Evolutionary conservation across 2,888 invertebrate genomes (phyloP).

Genomic region (Harmothoe impar): DNA sequence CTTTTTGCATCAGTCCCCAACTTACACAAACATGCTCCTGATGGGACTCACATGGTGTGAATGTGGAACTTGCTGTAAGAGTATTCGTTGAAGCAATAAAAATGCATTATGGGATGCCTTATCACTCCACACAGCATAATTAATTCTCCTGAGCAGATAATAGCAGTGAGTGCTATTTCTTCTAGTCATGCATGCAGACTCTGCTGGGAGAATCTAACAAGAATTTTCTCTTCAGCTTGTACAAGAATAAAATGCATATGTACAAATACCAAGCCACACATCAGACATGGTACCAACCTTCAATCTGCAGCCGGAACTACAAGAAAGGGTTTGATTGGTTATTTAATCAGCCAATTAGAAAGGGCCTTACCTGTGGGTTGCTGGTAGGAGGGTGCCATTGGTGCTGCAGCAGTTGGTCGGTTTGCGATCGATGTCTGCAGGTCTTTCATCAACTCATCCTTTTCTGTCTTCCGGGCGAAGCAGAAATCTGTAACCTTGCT

Average conservation of each 20-base stretch:
- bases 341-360: background rate
- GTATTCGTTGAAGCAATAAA: too few relatives aligned
- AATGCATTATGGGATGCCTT: too few relatives aligned
- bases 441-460: slow-evolving; percentile 97
- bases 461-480: slow-evolving; percentile 99
- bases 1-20: too few relatives aligned
- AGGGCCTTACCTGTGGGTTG: slow-evolving; percentile 69
- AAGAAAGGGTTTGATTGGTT: background rate
- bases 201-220: too few relatives aligned
- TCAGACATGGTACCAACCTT: background rate
- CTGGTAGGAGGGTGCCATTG: slow-evolving; percentile 80
- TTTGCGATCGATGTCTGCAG: slow-evolving; percentile 90
- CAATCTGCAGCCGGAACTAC: background rate
- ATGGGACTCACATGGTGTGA: too few relatives aligned
- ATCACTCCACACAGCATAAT: too few relatives aligned
- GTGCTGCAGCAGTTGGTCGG: slow-evolving; percentile 79
- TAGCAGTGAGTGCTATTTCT: too few relatives aligned
- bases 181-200: too few relatives aligned
- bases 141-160: too few relatives aligned
- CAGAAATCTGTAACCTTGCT: slow-evolving; percentile 98
- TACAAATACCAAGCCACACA: slow-evolving; percentile 6
- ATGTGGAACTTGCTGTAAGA: too few relatives aligned
- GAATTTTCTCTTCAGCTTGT: too few relatives aligned
- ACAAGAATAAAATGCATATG: background rate
- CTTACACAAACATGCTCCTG: too few relatives aligned